phyloP scores from a whole-genome alignment of 2,113 vertebrate genomes.

The Halichoerus grypus region DNA sequence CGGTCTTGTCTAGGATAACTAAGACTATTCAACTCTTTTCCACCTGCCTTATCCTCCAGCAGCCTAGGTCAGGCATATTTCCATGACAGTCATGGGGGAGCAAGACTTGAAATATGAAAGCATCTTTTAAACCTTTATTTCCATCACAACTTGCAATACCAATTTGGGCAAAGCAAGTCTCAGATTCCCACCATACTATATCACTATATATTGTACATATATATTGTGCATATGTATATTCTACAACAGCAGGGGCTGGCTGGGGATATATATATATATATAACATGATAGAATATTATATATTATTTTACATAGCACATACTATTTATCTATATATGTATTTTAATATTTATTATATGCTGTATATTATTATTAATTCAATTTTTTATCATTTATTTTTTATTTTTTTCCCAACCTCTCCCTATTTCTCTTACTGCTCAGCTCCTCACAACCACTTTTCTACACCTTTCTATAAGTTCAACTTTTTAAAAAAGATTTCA shows the following conservation, averaged over 20 bases:
- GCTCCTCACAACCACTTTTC: neutral
- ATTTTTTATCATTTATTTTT: neutral
- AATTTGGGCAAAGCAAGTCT: neutral
- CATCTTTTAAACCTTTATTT: neutral
- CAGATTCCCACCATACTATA: neutral
- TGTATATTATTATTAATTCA: neutral
- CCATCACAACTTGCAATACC: neutral
- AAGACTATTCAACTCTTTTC: neutral
- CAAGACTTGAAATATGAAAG: neutral
- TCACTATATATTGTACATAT: neutral
- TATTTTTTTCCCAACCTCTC: neutral
- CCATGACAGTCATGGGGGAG: neutral
- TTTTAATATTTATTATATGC: neutral
- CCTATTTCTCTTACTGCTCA: neutral
- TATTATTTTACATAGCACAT: neutral
- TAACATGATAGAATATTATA: neutral
- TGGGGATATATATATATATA: neutral
- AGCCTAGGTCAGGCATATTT: neutral
- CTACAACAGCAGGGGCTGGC: neutral
- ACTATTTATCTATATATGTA: neutral
- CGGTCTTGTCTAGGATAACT: neutral
- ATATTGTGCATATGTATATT: neutral
- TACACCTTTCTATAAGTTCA: neutral
- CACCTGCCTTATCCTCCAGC: neutral
- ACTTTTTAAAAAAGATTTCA: neutral